phyloP scores from a whole-genome alignment of 2,888 invertebrate genomes.

The Lottia gigantea region DNA sequence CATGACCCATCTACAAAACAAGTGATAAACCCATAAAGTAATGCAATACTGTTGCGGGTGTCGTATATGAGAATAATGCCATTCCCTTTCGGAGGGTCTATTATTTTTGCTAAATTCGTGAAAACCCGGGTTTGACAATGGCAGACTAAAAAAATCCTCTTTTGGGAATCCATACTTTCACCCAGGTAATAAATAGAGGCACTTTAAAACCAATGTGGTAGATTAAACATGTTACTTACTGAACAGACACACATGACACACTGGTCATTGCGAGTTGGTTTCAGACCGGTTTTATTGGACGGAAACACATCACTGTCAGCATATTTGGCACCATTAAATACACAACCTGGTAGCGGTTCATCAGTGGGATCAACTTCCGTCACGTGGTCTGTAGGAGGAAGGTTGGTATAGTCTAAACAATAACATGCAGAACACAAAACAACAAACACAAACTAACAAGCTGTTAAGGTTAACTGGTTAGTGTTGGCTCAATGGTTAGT shows the following conservation, averaged over 20 bases:
- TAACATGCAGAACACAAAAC: conserved; percentile 32
- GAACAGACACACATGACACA: conserved; percentile 69
- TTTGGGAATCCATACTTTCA: too few species aligned
- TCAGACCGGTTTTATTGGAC: conserved; percentile 66
- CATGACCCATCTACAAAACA: conserved; percentile 62
- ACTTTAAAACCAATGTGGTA: not conserved
- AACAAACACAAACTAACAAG: conserved; percentile 13
- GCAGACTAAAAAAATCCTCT: too few species aligned
- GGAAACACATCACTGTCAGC: conserved; percentile 67
- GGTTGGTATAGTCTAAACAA: conserved; percentile 62
- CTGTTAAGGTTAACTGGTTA: too few species aligned
- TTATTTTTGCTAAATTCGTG: too few species aligned
- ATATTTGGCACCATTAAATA: conserved; percentile 63
- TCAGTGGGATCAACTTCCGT: conserved; percentile 36
- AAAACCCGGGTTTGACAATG: too few species aligned
- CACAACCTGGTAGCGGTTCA: conserved; percentile 49
- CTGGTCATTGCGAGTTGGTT: conserved; percentile 61
- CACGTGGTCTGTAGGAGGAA: conserved; percentile 59
- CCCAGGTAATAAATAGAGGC: too few species aligned
- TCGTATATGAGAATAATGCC: not conserved
- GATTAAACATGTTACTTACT: conserved; percentile 50
- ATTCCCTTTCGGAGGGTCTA: not conserved
- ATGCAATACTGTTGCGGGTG: not conserved
- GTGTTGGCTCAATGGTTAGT: too few species aligned
- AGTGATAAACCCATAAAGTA: conserved; percentile 12